Conservation (phyloP, 2,797 vertebrate genomes). For the Bufotes viridis region DNA sequence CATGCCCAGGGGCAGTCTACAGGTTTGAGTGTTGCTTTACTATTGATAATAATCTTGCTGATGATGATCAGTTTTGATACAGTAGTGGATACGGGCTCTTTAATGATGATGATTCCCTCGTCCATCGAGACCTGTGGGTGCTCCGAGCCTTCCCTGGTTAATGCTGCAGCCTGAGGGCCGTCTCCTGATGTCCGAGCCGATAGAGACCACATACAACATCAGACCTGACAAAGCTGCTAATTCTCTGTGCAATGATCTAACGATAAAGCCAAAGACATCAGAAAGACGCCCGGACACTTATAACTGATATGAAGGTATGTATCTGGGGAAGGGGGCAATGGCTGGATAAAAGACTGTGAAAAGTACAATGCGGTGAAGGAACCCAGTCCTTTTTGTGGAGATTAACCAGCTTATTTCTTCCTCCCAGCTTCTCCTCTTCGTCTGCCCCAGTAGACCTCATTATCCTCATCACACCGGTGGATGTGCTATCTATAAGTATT, state of each 20-base stretch:
- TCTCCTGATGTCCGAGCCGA: conserved; percentile 2
- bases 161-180: not conserved
- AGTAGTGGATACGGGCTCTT: not conserved
- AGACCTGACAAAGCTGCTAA: conserved; percentile 24
- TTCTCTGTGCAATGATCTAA: not conserved
- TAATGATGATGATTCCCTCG: not conserved
- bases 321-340: not conserved
- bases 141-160: not conserved
- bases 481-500: not conserved
- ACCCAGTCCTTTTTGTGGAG: not conserved
- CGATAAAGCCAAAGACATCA: not conserved
- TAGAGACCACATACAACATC: not conserved
- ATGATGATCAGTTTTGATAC: too few species aligned
- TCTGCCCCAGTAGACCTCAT: conserved; percentile 35
- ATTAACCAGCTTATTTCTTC: not conserved
- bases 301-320: not conserved
- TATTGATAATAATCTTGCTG: too few species aligned
- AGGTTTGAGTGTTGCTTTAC: too few species aligned
- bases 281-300: not conserved
- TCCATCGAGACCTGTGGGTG: not conserved
- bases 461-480: conserved; percentile 17
- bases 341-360: not conserved
- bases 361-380: not conserved
- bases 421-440: not conserved
- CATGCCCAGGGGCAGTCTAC: too few species aligned